A percentile compares a stretch with the other conserved stretches of the same genome.
Evolutionary conservation across 1,140 invertebrate species (phyloP).

Genomic region (Stratiolaelaps scimitus): DNA sequence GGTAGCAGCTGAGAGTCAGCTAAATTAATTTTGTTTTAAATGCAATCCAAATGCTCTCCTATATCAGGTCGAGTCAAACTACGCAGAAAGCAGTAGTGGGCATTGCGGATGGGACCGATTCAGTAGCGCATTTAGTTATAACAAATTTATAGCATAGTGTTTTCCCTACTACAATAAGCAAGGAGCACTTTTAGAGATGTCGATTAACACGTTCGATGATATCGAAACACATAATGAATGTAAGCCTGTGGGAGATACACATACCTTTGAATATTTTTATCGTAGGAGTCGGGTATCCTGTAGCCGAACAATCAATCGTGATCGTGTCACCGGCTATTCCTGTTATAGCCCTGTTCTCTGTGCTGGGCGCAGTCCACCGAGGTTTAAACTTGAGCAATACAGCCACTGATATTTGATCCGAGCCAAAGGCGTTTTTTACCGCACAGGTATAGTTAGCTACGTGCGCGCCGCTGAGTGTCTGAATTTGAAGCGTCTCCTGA

Average conservation of each 20-base stretch:
- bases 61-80: too few species aligned
- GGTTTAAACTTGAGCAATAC: not conserved
- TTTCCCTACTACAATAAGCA: too few species aligned
- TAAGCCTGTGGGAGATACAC: not conserved
- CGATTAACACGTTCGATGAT: too few species aligned
- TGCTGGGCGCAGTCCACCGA: not conserved
- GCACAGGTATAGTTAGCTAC: constrained; percentile 10
- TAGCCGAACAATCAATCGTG: not conserved
- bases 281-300: constrained; percentile 14
- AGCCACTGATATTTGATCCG: constrained; percentile 1
- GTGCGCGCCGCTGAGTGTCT: not conserved
- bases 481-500: constrained; percentile 20
- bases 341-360: not conserved
- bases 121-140: too few species aligned
- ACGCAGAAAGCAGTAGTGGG: too few species aligned
- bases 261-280: not conserved
- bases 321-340: constrained; percentile 2
- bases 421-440: constrained; percentile 8
- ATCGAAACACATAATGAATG: too few species aligned
- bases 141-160: too few species aligned
- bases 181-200: too few species aligned
- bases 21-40: too few species aligned
- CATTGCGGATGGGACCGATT: too few species aligned
- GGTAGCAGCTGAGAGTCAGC: too few species aligned
- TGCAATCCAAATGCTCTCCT: too few species aligned